A percentile compares a stretch with the other conserved stretches of the same genome.
These are phyloP conservation scores for Microtus richardsoni DNA, from an alignment of 2,113 vertebrate genomes.

Conservation along the genomic window DNA sequence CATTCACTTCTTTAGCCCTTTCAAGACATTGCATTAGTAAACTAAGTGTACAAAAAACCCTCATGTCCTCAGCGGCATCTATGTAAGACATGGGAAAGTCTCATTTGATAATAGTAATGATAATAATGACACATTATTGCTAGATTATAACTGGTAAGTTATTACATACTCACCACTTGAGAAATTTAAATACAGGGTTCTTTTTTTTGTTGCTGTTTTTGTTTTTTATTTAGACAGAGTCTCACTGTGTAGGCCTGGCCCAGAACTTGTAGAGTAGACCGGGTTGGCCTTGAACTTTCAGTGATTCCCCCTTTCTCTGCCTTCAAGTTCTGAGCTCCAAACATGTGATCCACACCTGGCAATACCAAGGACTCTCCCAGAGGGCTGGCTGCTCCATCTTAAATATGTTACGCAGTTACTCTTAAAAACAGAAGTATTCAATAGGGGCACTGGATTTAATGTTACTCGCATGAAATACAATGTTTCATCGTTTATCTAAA, in stretches of 20 bases:
- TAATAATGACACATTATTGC: slow-evolving; percentile 1
- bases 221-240: neutral
- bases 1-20: slow-evolving; percentile 13
- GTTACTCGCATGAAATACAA: neutral
- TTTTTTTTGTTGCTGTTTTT: neutral
- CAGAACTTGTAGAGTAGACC: neutral
- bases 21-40: neutral
- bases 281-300: neutral
- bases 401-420: neutral
- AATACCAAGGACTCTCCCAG: neutral
- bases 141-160: neutral
- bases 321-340: neutral
- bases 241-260: neutral
- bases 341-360: neutral
- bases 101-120: slow-evolving; percentile 12
- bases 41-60: neutral
- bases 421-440: slow-evolving; percentile 15
- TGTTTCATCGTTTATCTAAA: slow-evolving; percentile 21
- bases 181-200: neutral
- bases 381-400: neutral
- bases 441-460: neutral
- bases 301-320: neutral
- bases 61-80: neutral
- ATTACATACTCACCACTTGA: neutral
- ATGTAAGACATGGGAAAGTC: neutral